Base-by-base conservation (phyloP, 2,113 vertebrate genomes). In the Corydoras maculifer region DNA sequence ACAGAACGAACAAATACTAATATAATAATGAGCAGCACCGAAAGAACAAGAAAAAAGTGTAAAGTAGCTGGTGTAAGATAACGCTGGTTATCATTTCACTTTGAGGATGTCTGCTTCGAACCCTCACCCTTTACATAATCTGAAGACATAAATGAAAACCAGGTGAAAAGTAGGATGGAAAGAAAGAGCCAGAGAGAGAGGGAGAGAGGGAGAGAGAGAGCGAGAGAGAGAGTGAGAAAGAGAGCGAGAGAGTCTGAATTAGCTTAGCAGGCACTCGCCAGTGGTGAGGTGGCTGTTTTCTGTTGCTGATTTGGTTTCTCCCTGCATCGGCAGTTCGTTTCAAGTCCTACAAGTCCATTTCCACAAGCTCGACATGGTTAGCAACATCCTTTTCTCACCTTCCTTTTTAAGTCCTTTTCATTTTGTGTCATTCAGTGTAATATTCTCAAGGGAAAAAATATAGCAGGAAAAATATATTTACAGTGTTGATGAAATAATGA, bases 401-500 rank as follows among this genome's bases (percentile, higher is more conserved):
- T 80, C 79, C 57, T 83, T 88, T 92, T 91, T 90, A 9, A 62
- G 65, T 71, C 84, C 86, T 88, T 87, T 86, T 88, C 88, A 90
- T 92, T 87, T 87, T 91, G 86, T 86, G 76, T 82, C 80, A 75
- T 89, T 88, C 86, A 85, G 86, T 89, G 85, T 87, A 86, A 87
- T 87, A 90, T 88, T 86, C 82, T 90, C 82, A 84, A 84, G 81
- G 85, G 81, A 59, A 79, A 77, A 83, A 54, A 75, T 75, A 81
- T 55, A 75, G 67, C 72, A 77, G 78, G 68, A 74, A 74, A 75
- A 83, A 79, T 83, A 94, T 99, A 99, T 98, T 98, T 98, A 99
- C 96, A 99, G 94, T 97, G 94, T 90, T 93, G 92, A 86, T 94
- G 93, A 96, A 96, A 93, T 43, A 43, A 96, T 93, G 93, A 96